Conservation (phyloP, 2,888 invertebrate genomes). For the Drosophila trichaetosa region DNA sequence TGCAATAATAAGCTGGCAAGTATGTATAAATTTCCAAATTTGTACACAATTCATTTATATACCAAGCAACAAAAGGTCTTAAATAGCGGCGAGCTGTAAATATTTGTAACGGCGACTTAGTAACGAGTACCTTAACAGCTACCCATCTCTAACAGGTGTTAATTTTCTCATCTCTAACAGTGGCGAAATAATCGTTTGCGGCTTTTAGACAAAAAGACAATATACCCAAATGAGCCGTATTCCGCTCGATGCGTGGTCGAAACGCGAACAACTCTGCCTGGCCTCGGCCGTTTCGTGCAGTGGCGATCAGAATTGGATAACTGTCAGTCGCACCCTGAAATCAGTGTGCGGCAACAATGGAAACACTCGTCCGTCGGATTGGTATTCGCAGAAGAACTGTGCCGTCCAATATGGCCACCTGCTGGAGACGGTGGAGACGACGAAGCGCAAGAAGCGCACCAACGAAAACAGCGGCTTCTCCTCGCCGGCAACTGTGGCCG, state of each 20-base stretch:
- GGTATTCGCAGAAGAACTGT: conserved; percentile 96
- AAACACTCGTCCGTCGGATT: conserved; percentile 87
- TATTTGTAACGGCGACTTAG: background rate
- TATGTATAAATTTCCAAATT: background rate
- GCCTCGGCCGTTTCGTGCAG: conserved; percentile 94
- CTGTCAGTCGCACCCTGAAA: conserved; percentile 87
- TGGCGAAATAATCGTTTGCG: conserved; percentile 20
- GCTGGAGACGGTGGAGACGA: conserved; percentile 95
- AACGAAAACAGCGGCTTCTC: conserved; percentile 61
- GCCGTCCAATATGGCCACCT: conserved; percentile 95
- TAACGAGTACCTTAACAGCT: background rate
- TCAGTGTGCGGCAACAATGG: conserved; percentile 88
- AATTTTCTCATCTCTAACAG: conserved; percentile 28
- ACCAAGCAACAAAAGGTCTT: background rate
- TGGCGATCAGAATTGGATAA: conserved; percentile 94
- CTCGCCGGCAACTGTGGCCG: conserved; percentile 74
- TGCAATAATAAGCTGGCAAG: background rate
- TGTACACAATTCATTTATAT: background rate
- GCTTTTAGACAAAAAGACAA: conserved; percentile 8
- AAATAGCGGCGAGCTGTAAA: background rate
- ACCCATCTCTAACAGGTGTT: no score
- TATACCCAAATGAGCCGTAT: conserved; percentile 87
- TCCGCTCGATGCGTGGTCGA: conserved; percentile 93
- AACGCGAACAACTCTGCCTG: conserved; percentile 92
- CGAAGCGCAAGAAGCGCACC: conserved; percentile 84